Conservation (phyloP, 1,140 invertebrate genomes). For the Homarus americanus region DNA sequence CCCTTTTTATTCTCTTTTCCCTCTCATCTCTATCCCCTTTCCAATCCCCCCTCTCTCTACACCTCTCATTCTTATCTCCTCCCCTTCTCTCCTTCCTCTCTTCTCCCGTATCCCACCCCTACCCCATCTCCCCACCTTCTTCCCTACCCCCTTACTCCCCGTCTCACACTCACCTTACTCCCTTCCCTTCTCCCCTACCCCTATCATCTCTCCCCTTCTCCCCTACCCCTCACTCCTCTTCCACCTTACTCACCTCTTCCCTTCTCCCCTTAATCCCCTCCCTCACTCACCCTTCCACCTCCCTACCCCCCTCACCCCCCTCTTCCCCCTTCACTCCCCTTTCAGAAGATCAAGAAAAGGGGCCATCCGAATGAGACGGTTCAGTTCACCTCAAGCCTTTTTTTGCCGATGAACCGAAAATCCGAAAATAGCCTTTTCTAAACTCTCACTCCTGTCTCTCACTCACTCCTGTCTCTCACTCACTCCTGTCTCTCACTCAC, state of each 20-base stretch:
- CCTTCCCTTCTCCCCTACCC: background rate
- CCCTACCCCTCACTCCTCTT: background rate
- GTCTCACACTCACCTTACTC: background rate
- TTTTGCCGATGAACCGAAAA: conserved; percentile 12
- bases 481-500: background rate
- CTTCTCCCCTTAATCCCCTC: background rate
- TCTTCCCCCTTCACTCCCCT: background rate
- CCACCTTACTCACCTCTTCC: background rate
- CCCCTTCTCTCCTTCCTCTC: background rate
- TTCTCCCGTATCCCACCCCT: background rate
- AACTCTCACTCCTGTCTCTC: background rate
- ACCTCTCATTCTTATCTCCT: background rate
- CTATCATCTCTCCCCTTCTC: background rate
- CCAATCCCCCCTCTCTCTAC: background rate
- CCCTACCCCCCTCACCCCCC: background rate
- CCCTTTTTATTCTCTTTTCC: background rate
- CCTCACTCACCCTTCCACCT: background rate
- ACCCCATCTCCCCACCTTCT: too few species aligned
- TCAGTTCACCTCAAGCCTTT: conserved; percentile 16
- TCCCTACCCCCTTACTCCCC: background rate
- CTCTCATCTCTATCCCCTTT: background rate
- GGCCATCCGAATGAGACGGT: conserved; percentile 1
- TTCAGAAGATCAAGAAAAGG: background rate
- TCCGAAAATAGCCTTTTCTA: conserved; percentile 2
- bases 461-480: background rate